A percentile compares a stretch with the other conserved stretches of the same genome.
Evolutionary conservation across 2,797 vertebrate species (phyloP).

Genomic region (Diglossa cyanea): DNA sequence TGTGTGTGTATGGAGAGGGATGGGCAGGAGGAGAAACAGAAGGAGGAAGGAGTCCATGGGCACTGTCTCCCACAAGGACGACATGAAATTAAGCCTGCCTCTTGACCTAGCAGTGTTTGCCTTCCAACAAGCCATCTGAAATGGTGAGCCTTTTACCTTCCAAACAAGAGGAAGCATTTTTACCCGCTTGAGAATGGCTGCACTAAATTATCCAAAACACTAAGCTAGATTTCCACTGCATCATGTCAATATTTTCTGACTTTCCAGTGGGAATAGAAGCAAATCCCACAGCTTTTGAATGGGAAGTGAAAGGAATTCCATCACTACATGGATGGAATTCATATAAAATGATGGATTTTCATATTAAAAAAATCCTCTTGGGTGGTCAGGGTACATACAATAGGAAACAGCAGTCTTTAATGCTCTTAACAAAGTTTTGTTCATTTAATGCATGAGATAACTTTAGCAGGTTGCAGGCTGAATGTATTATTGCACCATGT

Average conservation of each 20-base stretch:
- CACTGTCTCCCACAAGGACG: background rate
- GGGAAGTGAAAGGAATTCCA: background rate
- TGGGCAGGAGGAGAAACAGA: fast-evolving
- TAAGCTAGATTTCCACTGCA: background rate
- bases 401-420: background rate
- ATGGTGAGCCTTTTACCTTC: background rate
- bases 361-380: background rate
- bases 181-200: background rate
- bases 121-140: background rate
- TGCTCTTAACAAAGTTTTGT: background rate
- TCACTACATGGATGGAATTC: background rate
- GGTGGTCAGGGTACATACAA: background rate
- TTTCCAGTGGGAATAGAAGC: background rate
- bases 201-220: background rate
- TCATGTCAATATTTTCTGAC: background rate
- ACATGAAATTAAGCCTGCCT: background rate
- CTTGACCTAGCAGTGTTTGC: background rate
- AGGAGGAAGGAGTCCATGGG: background rate
- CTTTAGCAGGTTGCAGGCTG: background rate
- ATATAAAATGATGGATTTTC: background rate
- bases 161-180: background rate
- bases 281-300: background rate
- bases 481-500: background rate
- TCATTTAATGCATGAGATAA: background rate
- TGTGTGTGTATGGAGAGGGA: fast-evolving